Base-by-base conservation (phyloP, 2,797 vertebrate genomes). In the Lepilemur septentrionalis region DNA sequence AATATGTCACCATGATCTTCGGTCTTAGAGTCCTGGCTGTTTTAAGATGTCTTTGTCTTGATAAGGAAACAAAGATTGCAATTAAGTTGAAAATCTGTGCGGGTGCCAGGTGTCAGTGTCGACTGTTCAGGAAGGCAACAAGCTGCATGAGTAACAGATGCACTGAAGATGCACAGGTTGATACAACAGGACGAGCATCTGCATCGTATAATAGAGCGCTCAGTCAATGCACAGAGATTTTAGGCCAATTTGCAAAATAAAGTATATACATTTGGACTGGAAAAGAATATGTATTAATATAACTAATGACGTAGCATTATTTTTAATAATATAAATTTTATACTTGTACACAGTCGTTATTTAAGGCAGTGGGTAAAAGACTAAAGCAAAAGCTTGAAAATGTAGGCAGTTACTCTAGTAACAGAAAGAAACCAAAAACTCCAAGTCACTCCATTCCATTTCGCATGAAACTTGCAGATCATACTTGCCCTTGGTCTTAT, bases 151-250 rank as follows among this genome's bases (percentile, higher is more conserved):
- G 13, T 30, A 22, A 63, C 52, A 38, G 48, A 20, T 7, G 23
- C 4, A 9, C 32, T 10, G 22, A 8, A 30, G 5, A 10, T 2
- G 3, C 7, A 11, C 7, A 57, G 41, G 28, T 7, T 0, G 2
- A 7, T 0, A 20, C 13, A 14, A 13, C 0, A 1, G 15, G 75
- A n/a, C 8, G n/a, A 43, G 0, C 14, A 0, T 13, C 17, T 15
- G 4, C 35, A 20, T 7, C 0, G 38, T 12, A 0, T 52, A 50
- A 20, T 6, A 17, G 38, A 15, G 22, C 7, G 18, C 15, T 13
- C 50, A 13, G 9, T 10, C 32, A 75, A 65, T 22, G 5, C 7
- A 22, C 2, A 8, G n/a, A 17, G 32, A 10, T 50, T 20, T 43
- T 10, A 41, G 9, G 25, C 15, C 25, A 10, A 11, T 76, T 61